Percentiles rank a stretch among this genome's conserved stretches.
These are phyloP conservation scores for Anorthoa munda DNA, from an alignment of 2,888 invertebrate genomes.

Conservation along the genomic window DNA sequence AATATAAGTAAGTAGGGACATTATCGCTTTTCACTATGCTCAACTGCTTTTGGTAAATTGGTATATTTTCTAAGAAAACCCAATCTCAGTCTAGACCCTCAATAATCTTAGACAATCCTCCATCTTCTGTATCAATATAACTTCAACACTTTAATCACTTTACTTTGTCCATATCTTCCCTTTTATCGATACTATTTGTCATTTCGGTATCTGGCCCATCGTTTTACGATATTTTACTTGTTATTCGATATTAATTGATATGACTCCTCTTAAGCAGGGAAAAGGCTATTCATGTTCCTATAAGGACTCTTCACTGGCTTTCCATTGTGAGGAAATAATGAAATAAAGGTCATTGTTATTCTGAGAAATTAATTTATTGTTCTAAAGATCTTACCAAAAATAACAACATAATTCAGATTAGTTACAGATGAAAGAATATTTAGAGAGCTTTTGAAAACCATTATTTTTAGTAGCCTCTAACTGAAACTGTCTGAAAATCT, in stretches of 20 bases:
- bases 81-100: neutral
- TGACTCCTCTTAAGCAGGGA: constrained; percentile 11
- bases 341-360: constrained; percentile 2
- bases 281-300: constrained; percentile 25
- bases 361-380: neutral
- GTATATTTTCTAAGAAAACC: neutral
- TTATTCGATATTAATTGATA: constrained; percentile 43
- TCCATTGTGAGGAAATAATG: constrained; percentile 4
- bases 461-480: neutral
- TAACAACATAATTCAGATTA: neutral
- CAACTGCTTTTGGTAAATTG: too few relatives aligned
- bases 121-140: constrained; percentile 9
- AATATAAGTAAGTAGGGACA: too few relatives aligned
- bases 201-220: constrained; percentile 28
- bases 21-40: too few relatives aligned
- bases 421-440: too few relatives aligned
- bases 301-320: constrained; percentile 5
- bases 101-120: constrained; percentile 4
- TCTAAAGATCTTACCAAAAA: neutral
- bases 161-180: constrained; percentile 26
- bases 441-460: neutral
- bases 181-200: constrained; percentile 43
- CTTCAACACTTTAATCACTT: constrained; percentile 27
- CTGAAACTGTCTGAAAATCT: neutral
- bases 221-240: constrained; percentile 38